Percentiles rank a stretch among this genome's conserved stretches.
Evolutionary conservation across 2,113 vertebrate species (phyloP).

Genomic region (Numida meleagris): DNA sequence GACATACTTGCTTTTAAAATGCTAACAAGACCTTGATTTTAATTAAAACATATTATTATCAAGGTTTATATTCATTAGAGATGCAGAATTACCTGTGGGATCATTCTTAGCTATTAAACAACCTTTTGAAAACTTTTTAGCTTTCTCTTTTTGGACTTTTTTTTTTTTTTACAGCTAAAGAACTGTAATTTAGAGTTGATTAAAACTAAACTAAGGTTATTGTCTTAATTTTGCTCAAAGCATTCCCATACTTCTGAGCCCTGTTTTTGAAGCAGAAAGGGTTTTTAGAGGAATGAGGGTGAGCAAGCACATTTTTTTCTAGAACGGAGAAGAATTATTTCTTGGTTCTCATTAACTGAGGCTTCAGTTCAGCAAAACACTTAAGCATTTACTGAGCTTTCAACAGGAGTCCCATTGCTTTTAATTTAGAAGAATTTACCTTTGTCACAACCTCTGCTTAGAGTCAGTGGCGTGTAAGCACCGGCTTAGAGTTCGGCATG

Average conservation of each 20-base stretch:
- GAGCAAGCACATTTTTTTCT: background rate
- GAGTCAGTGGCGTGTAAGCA: slow-evolving; percentile 28
- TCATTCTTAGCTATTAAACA: background rate
- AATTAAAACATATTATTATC: background rate
- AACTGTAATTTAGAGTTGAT: background rate
- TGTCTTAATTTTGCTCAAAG: slow-evolving; percentile 3
- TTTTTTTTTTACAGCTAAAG: background rate
- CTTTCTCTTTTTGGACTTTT: background rate
- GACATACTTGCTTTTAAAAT: background rate
- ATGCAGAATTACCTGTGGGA: background rate
- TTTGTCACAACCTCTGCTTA: slow-evolving; percentile 58
- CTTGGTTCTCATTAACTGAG: slow-evolving; percentile 30
- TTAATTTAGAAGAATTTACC: slow-evolving; percentile 59
- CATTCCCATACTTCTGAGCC: background rate
- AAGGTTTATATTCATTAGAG: background rate
- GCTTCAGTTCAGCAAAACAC: slow-evolving; percentile 21
- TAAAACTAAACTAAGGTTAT: slow-evolving; percentile 9
- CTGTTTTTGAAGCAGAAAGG: background rate
- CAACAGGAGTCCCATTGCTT: slow-evolving; percentile 24
- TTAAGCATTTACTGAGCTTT: slow-evolving; percentile 25
- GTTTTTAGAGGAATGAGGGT: background rate
- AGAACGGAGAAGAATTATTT: slow-evolving; percentile 7
- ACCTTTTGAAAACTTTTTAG: background rate
- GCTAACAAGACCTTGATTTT: background rate
- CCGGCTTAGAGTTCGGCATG: slow-evolving; percentile 38